Percentiles rank a stretch among this genome's conserved stretches.
These are phyloP conservation scores for Pammene aurita DNA, from an alignment of 2,888 invertebrate species.

Conservation along the genomic window DNA sequence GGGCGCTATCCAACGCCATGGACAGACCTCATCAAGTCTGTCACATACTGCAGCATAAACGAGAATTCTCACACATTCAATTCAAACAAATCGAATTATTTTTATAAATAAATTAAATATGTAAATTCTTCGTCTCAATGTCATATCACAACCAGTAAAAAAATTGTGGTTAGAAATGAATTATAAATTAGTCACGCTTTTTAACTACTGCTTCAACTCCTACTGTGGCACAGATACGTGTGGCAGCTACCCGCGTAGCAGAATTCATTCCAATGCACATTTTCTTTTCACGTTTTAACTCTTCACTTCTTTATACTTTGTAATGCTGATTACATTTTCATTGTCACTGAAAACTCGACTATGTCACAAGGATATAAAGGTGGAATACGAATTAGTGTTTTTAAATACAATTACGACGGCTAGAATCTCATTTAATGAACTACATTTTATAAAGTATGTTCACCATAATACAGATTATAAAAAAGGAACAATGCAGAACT, in stretches of 20 bases:
- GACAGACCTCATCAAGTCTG: too few species aligned
- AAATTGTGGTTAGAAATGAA: too few species aligned
- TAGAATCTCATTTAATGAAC: constrained; percentile 12
- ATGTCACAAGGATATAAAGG: constrained; percentile 12
- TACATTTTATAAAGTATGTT: neutral
- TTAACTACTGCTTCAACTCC: constrained; percentile 4
- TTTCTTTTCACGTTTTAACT: constrained; percentile 46
- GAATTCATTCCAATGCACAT: constrained; percentile 46
- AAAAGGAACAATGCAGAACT: neutral
- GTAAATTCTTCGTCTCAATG: too few species aligned
- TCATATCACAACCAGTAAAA: too few species aligned
- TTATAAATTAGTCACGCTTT: too few species aligned
- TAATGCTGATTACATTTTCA: constrained; percentile 43
- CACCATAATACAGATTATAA: neutral
- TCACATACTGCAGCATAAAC: too few species aligned
- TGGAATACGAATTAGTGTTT: constrained; percentile 3
- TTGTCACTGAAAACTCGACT: constrained; percentile 30
- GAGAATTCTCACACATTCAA: too few species aligned
- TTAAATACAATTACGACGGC: constrained; percentile 22
- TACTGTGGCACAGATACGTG: constrained; percentile 34
- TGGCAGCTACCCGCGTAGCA: constrained; percentile 39
- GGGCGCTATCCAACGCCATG: too few species aligned
- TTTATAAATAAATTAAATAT: too few species aligned
- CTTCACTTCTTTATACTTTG: constrained; percentile 44
- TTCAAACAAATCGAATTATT: too few species aligned